Evolutionary conservation across 2,888 invertebrate species (phyloP), one percentile per base, ranked within the genome.

Genomic region (Operophtera brumata): DNA sequence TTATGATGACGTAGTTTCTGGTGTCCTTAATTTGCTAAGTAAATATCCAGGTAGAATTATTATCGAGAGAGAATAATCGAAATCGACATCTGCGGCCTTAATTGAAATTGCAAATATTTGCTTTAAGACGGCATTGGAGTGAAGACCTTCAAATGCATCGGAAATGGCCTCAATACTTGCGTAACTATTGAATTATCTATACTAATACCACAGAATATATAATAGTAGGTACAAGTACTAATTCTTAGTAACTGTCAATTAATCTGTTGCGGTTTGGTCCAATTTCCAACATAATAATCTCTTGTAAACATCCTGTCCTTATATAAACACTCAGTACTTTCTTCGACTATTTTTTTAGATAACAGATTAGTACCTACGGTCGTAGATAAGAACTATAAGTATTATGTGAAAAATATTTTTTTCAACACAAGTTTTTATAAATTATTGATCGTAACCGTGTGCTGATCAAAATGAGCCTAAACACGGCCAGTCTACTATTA

Each of bases 261-360:
- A 20, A 49, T 36, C 47, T 54, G 54, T 46, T 47, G 42, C 47
- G 47, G 51, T 63, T 54, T 28, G 47, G 51, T 57, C 58, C 60
- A 64, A 46, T 59, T 61, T 49, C 45, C 49, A 54, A 53, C 35
- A 13, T 34, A n/a, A 30, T n/a, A 76, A 78, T 75, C 76, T 69
- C 61, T 52, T 52, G 61, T 69, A 71, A 78, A 81, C 77, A 76
- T 79, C 78, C 77, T 74, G 77, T 50, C 54, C 60, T 32, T 58
- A 57, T 57, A 57, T 44, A 55, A 54, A 59, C 55, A 59, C 42
- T 42, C 59, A 54, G 61, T 65, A 50, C 69, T 75, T 73, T 76
- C 74, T 70, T 70, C 54, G 56, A 64, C 62, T 51, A 65, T 60
- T 60, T 48, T 3, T 25, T 8, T 37, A 40, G 40, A 40, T 40